Evolutionary conservation across 2,113 vertebrate genomes (phyloP).

Genomic region (Thinocorus orbignyianus): DNA sequence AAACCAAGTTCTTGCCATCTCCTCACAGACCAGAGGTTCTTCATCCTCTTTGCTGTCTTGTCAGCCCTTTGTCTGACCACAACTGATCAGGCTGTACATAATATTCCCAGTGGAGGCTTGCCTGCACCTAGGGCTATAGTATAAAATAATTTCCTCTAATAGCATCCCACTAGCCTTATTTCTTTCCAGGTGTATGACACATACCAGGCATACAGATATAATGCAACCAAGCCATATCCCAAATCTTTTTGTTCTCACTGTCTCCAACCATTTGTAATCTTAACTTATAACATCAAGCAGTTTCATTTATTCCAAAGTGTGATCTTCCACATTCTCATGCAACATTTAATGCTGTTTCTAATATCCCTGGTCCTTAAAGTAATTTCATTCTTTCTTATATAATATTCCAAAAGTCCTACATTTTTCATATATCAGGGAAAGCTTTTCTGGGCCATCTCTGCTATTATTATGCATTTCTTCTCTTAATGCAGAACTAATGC

Average conservation of each 20-base stretch:
- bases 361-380: background rate
- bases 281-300: background rate
- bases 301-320: background rate
- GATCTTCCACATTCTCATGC: rapidly evolving
- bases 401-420: background rate
- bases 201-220: background rate
- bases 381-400: background rate
- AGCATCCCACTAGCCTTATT: background rate
- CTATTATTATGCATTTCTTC: background rate
- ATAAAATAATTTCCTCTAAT: background rate
- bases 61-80: background rate
- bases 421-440: background rate
- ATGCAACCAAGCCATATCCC: background rate
- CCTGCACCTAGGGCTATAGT: background rate
- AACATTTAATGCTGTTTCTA: background rate
- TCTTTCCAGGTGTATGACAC: background rate
- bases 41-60: background rate
- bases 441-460: background rate
- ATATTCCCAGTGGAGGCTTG: background rate
- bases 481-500: background rate
- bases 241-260: background rate
- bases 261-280: background rate
- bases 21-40: background rate
- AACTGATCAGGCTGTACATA: background rate
- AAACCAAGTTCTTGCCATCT: background rate